Percentiles rank a stretch among this genome's conserved stretches.
These are phyloP conservation scores for Rhegmatorhina hoffmannsi DNA, from an alignment of 2,113 vertebrate genomes.

Conservation along the genomic window DNA sequence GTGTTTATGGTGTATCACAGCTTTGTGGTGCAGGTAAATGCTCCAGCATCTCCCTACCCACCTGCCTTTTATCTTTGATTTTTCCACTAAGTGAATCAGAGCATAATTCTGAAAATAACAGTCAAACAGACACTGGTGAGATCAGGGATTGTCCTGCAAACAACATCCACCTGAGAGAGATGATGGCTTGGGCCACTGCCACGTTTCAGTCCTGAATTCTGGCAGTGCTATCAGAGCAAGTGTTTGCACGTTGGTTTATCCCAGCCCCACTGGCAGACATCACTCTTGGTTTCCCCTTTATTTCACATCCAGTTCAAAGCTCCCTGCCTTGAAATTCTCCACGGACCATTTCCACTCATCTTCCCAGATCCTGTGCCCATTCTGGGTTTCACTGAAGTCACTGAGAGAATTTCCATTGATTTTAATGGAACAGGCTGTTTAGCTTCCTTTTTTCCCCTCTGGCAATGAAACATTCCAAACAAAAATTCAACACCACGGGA, in stretches of 20 bases:
- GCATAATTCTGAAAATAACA: not conserved
- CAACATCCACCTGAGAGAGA: not conserved
- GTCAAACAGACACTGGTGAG: not conserved
- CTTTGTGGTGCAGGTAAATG: not conserved
- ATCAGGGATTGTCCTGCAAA: not conserved
- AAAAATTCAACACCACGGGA: not conserved
- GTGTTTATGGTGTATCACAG: fast-evolving
- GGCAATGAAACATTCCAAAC: not conserved
- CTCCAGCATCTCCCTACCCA: not conserved
- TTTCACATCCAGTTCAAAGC: slow-evolving; percentile 41
- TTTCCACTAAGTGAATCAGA: not conserved
- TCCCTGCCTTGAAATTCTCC: slow-evolving; percentile 31
- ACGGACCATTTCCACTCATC: slow-evolving; percentile 1
- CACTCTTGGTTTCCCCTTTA: not conserved
- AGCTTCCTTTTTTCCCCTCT: not conserved
- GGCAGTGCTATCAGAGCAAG: slow-evolving; percentile 11
- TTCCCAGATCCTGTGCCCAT: slow-evolving; percentile 9
- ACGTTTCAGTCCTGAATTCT: not conserved
- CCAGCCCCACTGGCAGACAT: not conserved
- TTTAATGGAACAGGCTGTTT: slow-evolving; percentile 40
- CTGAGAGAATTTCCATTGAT: slow-evolving; percentile 39
- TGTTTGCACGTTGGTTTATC: slow-evolving; percentile 47
- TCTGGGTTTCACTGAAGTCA: slow-evolving; percentile 4
- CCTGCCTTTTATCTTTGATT: not conserved
- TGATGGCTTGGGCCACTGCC: no score